Base-by-base conservation (phyloP, 1,140 invertebrate species). In the Drosophila funebris region DNA sequence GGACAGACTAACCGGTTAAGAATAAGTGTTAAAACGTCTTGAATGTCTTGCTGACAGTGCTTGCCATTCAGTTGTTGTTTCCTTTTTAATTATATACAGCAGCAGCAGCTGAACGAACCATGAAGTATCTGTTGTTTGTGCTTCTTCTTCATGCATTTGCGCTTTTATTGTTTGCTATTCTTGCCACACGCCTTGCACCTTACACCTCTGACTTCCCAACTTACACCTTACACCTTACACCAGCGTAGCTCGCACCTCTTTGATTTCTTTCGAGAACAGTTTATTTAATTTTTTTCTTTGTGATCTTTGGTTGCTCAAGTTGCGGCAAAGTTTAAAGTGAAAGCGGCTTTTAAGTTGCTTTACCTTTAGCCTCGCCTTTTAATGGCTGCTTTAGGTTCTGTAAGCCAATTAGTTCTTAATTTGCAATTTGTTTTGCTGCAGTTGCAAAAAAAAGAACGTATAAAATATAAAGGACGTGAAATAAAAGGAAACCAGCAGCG, bases 371-470 rank as follows among this genome's bases (percentile, higher is more conserved):
- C 46, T 62, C 62, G 54, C 13, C 74, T 88, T 78, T 78, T 88
- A 83, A 87, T 78, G 82, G 62, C 78, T 87, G 83, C 83, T 88
- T 88, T 89, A 76, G 83, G 83, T 88, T 88, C 76, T 79, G 83
- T 88, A 88, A 88, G 83, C 83, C 83, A 88, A 88, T 88, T 88
- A 88, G 78, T 88, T 89, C 76, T 88, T 88, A 88, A 88, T 88
- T 88, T 83, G 83, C 83, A 88, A 88, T 88, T 88, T 88, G 83
- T 88, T 88, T 88, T 89, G 83, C 76, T 88, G 83, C 84, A 88
- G 79, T 79, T 81, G 44, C 44, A 7, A 13, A 75, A 79, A 76
- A 68, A 33, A 16, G 11, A 33, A 33, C 14, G 27, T 0, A 43
- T 14, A 58, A 44, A 41, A 20, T n/a, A 14, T 2, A 13, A 58